Evolutionary conservation across 1,140 invertebrate genomes (phyloP).

Genomic region (Bombus difficillimus): DNA sequence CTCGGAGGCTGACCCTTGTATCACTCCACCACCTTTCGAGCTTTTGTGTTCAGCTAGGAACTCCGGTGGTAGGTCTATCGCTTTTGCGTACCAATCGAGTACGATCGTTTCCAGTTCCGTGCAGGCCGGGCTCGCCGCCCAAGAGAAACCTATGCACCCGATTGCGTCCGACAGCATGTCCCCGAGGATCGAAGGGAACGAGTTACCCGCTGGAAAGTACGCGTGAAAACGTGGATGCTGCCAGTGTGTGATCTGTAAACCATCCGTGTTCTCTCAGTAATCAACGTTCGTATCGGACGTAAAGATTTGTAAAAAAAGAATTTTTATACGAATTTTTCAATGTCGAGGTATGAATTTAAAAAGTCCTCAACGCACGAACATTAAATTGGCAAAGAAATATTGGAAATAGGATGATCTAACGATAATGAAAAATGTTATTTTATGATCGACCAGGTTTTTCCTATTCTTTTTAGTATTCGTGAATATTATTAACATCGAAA

Average conservation of each 20-base stretch:
- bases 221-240: conserved; percentile 98
- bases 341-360: neutral
- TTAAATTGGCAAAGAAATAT: neutral
- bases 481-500: conserved; percentile 65
- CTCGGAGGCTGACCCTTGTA: conserved; percentile 92
- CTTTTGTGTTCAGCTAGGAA: conserved; percentile 83
- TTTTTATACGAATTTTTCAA: neutral
- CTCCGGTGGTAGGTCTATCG: conserved; percentile 83
- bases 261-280: conserved; percentile 10
- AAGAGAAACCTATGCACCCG: conserved; percentile 97
- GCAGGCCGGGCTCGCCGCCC: conserved; percentile 94
- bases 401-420: conserved; percentile 1
- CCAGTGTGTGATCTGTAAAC: conserved; percentile 94
- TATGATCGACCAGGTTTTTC: neutral
- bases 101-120: conserved; percentile 93
- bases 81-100: conserved; percentile 86
- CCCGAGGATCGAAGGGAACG: conserved; percentile 95
- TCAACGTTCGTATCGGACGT: neutral
- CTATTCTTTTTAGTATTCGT: conserved; percentile 27
- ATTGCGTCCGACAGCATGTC: conserved; percentile 97
- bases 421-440: neutral
- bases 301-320: neutral
- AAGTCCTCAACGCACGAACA: neutral
- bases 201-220: conserved; percentile 97
- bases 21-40: conserved; percentile 90